Percentiles rank a stretch among this genome's conserved stretches.
Conservation (phyloP, 37 sponge, comb jelly and placozoan genomes). For the Cliona cf. orientalis region DNA sequence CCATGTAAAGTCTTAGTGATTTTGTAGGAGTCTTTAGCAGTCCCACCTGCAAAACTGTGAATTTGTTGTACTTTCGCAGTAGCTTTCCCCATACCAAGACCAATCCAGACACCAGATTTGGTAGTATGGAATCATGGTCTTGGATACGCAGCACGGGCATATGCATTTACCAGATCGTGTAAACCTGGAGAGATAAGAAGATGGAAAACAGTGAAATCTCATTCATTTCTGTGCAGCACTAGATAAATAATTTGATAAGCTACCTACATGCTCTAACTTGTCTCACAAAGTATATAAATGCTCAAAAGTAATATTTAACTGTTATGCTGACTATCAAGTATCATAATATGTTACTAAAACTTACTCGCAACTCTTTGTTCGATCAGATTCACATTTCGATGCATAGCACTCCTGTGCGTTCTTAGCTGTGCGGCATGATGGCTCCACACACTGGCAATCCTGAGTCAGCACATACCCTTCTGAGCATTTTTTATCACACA, state of each 20-base stretch:
- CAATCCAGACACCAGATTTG: neutral
- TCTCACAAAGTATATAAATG: neutral
- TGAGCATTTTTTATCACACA: neutral
- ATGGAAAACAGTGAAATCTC: neutral
- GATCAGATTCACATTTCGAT: neutral
- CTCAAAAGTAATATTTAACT: neutral
- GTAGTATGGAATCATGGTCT: neutral
- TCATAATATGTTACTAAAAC: neutral
- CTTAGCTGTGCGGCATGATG: neutral
- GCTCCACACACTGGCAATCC: neutral
- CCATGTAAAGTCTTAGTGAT: no score
- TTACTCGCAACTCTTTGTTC: neutral
- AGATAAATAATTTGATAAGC: neutral
- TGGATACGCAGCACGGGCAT: slow-evolving; percentile 3
- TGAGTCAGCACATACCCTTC: neutral
- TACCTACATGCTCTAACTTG: neutral
- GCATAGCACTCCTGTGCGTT: neutral
- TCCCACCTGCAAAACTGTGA: neutral
- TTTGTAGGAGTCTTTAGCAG: no score
- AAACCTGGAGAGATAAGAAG: neutral
- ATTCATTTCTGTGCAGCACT: neutral
- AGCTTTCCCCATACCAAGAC: neutral
- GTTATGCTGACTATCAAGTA: neutral
- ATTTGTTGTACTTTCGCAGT: neutral
- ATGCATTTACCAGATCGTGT: neutral